Conservation (phyloP, 2,113 vertebrate genomes). For the Microtus ochrogaster region DNA sequence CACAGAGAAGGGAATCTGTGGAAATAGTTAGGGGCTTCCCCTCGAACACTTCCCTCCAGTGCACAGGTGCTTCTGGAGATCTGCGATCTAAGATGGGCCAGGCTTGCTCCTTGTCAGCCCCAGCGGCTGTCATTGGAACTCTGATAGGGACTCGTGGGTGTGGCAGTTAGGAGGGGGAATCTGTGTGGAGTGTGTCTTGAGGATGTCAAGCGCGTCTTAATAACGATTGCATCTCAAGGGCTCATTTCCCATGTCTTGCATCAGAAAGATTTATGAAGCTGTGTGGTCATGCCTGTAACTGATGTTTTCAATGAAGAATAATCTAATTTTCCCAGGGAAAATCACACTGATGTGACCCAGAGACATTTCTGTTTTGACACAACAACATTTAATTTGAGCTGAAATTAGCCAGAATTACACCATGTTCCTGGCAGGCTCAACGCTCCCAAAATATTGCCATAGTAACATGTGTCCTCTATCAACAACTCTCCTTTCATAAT, state of each 20-base stretch:
- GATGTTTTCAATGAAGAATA: slow-evolving; percentile 80
- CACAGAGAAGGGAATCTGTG: not conserved
- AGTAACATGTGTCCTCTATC: slow-evolving; percentile 79
- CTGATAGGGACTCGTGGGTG: not conserved
- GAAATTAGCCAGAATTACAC: slow-evolving; percentile 81
- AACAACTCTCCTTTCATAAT: slow-evolving; percentile 74
- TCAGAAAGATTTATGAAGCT: slow-evolving; percentile 79
- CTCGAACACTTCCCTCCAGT: not conserved
- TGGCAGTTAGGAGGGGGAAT: not conserved
- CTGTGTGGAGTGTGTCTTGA: slow-evolving; percentile 28
- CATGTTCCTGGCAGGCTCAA: slow-evolving; percentile 74
- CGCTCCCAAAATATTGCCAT: slow-evolving; percentile 78
- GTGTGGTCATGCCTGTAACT: slow-evolving; percentile 72
- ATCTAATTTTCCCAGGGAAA: slow-evolving; percentile 79
- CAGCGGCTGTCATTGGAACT: not conserved
- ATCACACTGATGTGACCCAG: slow-evolving; percentile 78
- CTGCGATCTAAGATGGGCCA: not conserved
- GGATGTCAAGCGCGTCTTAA: slow-evolving; percentile 51
- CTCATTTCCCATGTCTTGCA: slow-evolving; percentile 74
- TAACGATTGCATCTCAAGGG: slow-evolving; percentile 64
- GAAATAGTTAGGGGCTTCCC: not conserved
- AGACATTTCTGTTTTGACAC: slow-evolving; percentile 81
- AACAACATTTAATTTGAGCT: slow-evolving; percentile 76
- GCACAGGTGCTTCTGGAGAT: not conserved
- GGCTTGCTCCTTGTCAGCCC: not conserved